Evolutionary conservation across 2,888 invertebrate species (phyloP).

Genomic region (Disparrhopalites patrizii): DNA sequence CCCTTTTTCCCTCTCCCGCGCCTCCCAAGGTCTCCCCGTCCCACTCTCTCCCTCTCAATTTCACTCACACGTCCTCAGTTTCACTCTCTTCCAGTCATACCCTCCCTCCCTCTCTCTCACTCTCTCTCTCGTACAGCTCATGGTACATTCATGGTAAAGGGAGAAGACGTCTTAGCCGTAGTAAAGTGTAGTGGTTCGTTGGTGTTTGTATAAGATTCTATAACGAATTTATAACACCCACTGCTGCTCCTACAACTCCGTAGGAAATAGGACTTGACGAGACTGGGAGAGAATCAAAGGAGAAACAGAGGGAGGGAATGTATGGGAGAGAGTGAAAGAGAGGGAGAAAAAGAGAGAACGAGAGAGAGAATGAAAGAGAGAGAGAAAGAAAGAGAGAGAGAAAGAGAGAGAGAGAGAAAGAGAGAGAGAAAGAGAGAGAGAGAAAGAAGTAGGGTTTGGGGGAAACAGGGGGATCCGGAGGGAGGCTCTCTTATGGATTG

Average conservation of each 20-base stretch:
- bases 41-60: background rate
- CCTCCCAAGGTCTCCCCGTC: background rate
- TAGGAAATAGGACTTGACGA: too few relatives aligned
- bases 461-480: constrained; percentile 55
- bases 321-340: too few relatives aligned
- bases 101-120: background rate
- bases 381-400: too few relatives aligned
- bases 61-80: background rate
- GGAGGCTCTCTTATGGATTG: constrained; percentile 25
- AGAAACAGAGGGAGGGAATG: too few relatives aligned
- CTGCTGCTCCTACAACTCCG: too few relatives aligned
- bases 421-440: constrained; percentile 26
- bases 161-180: too few relatives aligned
- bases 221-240: too few relatives aligned
- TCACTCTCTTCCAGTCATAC: too few relatives aligned
- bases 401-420: constrained; percentile 17
- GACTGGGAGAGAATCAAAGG: too few relatives aligned
- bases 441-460: constrained; percentile 9
- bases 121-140: background rate
- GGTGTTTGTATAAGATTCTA: too few relatives aligned
- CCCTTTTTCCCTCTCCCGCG: background rate
- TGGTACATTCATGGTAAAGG: too few relatives aligned
- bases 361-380: background rate
- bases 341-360: background rate
- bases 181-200: too few relatives aligned